A percentile compares a stretch with the other conserved stretches of the same genome.
phyloP scores from a whole-genome alignment of 1,140 invertebrate genomes.

The Penaeus indicus region DNA sequence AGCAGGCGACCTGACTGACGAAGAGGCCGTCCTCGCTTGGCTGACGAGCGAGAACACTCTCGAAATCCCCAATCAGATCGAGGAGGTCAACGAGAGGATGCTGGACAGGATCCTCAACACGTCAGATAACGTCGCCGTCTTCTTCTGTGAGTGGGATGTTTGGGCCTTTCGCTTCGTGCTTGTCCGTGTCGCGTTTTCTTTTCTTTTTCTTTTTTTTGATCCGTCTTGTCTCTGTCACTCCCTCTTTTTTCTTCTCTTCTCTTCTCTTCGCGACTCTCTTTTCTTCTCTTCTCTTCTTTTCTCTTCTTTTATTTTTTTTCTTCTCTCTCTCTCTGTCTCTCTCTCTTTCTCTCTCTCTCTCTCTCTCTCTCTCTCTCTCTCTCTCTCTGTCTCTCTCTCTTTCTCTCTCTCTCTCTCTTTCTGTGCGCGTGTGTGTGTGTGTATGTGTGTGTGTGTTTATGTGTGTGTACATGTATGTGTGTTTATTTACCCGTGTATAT shows the following conservation, averaged over 20 bases:
- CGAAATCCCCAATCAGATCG: slow-evolving; percentile 92
- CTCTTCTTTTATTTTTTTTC: too few relatives aligned
- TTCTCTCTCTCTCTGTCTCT: too few relatives aligned
- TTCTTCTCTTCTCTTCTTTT: not conserved
- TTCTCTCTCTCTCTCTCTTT: too few relatives aligned
- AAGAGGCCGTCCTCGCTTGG: slow-evolving; percentile 90
- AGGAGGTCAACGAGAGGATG: slow-evolving; percentile 93
- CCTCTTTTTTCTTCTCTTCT: not conserved
- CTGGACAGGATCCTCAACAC: slow-evolving; percentile 90
- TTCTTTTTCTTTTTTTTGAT: not conserved
- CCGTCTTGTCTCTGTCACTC: not conserved
- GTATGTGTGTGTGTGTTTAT: not conserved
- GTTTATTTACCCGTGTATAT: not conserved
- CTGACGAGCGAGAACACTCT: slow-evolving; percentile 91
- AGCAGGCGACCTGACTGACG: slow-evolving; percentile 86
- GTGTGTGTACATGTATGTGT: not conserved
- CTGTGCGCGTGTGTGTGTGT: not conserved
- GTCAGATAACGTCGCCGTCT: slow-evolving; percentile 87
- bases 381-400: too few relatives aligned
- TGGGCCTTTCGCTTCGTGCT: not conserved
- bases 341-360: too few relatives aligned
- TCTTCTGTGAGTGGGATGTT: slow-evolving; percentile 83
- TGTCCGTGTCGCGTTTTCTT: not conserved
- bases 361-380: too few relatives aligned
- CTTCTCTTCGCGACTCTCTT: too few relatives aligned